phyloP scores from a whole-genome alignment of 2,888 invertebrate species.

The Agrotis clavis region DNA sequence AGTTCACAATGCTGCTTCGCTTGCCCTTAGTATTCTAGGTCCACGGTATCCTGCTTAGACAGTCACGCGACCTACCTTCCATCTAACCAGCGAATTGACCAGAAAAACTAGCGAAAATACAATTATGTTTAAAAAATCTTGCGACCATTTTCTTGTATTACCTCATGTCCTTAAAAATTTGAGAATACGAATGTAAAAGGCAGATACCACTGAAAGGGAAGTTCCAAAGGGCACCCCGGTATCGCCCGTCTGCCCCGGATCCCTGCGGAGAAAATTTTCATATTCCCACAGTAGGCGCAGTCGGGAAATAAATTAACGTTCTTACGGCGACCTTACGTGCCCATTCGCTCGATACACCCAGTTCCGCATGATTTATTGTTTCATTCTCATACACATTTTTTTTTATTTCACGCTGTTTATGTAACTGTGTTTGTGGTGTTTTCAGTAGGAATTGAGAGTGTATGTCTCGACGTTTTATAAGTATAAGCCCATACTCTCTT shows the following conservation, averaged over 20 bases:
- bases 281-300: slow-evolving; percentile 69
- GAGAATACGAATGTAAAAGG: slow-evolving; percentile 1
- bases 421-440: slow-evolving; percentile 22
- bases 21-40: too few species aligned
- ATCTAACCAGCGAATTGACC: too few species aligned
- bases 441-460: neutral
- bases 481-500: too few species aligned
- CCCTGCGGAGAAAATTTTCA: slow-evolving; percentile 76
- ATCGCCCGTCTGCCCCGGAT: slow-evolving; percentile 51
- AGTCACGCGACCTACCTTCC: too few species aligned
- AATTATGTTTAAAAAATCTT: too few species aligned
- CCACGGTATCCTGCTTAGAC: too few species aligned
- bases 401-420: slow-evolving; percentile 53
- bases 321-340: slow-evolving; percentile 71
- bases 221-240: slow-evolving; percentile 5
- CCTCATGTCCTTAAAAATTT: too few species aligned
- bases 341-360: slow-evolving; percentile 68
- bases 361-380: slow-evolving; percentile 70
- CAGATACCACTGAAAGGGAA: slow-evolving; percentile 1
- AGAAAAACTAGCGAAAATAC: too few species aligned
- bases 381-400: slow-evolving; percentile 70
- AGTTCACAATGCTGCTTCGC: too few species aligned
- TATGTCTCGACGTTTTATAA: neutral
- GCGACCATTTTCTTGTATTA: too few species aligned
- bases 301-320: slow-evolving; percentile 78